Conservation (phyloP, 2,888 invertebrate genomes). For the Sipha maydis region DNA sequence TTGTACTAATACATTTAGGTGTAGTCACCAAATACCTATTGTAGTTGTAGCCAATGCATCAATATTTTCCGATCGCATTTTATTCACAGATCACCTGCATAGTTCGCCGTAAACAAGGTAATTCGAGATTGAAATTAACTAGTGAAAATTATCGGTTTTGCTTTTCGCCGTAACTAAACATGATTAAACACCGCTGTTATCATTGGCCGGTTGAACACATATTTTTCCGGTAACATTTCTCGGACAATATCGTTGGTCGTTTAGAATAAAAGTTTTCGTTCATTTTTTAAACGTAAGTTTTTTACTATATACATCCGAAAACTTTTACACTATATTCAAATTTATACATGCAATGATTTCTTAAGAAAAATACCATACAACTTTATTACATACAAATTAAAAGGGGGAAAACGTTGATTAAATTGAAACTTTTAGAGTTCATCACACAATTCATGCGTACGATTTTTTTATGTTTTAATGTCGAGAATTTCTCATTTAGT, state of each 20-base stretch:
- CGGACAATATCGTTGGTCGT: background rate
- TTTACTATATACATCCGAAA: conserved; percentile 1
- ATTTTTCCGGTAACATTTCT: background rate
- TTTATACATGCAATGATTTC: conserved; percentile 15
- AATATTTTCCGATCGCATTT: background rate
- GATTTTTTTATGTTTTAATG: conserved; percentile 15
- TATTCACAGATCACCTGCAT: background rate
- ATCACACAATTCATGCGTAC: conserved; percentile 49
- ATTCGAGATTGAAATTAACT: background rate
- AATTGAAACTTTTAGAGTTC: conserved; percentile 40
- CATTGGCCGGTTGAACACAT: background rate
- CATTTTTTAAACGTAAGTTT: conserved; percentile 15
- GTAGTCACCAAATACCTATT: background rate
- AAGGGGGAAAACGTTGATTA: conserved; percentile 44
- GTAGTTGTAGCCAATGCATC: background rate
- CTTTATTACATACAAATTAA: conserved; percentile 38
- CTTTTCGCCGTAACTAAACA: too few species aligned
- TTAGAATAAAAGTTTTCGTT: conserved; percentile 20
- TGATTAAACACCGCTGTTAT: background rate
- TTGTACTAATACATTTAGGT: background rate
- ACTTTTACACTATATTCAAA: conserved; percentile 43
- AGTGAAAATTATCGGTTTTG: background rate
- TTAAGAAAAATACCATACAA: background rate
- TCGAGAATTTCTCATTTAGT: conserved; percentile 19
- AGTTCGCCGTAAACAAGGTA: conserved; percentile 25